These are phyloP conservation scores for Orientallactaga sibirica DNA, from an alignment of 2,797 vertebrate genomes.

Conservation along the genomic window DNA sequence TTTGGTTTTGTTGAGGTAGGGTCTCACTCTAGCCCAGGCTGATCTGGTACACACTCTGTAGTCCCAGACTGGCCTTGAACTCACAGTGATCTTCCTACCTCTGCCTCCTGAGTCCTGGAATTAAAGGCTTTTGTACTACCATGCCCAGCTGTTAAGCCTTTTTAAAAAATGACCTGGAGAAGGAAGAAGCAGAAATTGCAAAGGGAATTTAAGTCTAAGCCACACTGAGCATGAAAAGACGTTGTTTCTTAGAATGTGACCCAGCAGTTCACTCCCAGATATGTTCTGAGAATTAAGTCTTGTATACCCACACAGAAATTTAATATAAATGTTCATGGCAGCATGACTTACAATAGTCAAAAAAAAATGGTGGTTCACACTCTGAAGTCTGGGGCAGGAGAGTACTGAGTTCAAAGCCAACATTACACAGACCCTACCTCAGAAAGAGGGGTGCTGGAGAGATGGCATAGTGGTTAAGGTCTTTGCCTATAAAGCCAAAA, in stretches of 20 bases:
- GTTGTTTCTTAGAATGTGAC: not conserved
- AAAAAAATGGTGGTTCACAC: not conserved
- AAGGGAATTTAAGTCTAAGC: not conserved
- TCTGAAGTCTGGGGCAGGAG: not conserved
- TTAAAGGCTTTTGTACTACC: no score
- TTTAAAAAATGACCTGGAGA: not conserved
- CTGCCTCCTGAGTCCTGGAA: no score
- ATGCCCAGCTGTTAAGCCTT: no score
- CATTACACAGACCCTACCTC: not conserved
- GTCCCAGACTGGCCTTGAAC: no score
- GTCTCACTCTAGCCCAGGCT: no score
- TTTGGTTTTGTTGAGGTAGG: not conserved
- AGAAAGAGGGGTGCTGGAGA: no score
- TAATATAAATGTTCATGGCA: not conserved
- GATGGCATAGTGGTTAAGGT: no score
- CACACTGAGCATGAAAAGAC: not conserved
- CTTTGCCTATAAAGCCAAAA: no score
- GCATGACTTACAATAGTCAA: not conserved
- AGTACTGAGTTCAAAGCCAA: not conserved
- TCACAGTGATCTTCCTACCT: no score
- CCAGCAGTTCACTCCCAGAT: not conserved
- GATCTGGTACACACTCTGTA: no score
- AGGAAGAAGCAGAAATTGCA: not conserved
- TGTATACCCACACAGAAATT: not conserved
- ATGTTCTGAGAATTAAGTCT: not conserved